Conservation (phyloP, 2,113 vertebrate genomes). For the Terrapene triunguis region DNA sequence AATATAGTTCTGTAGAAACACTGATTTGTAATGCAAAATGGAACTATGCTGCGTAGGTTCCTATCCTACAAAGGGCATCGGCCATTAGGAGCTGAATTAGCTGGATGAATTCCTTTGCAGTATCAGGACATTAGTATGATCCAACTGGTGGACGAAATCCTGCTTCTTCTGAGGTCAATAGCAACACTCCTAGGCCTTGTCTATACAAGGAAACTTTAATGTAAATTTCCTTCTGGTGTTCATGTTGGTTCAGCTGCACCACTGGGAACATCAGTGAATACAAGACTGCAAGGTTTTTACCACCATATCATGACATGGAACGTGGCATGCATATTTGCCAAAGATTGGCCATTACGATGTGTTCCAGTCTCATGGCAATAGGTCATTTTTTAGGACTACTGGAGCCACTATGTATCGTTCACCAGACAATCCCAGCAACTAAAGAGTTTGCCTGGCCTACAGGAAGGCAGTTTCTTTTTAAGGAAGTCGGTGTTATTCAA, state of each 20-base stretch:
- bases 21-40: too few relatives aligned
- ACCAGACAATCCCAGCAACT: not conserved
- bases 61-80: constrained; percentile 38
- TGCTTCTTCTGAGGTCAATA: not conserved
- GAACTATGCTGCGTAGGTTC: constrained; percentile 4
- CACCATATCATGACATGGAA: accelerated
- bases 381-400: not conserved
- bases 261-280: not conserved
- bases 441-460: not conserved
- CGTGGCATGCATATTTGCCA: not conserved
- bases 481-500: not conserved
- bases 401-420: not conserved
- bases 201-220: not conserved
- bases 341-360: not conserved
- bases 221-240: not conserved
- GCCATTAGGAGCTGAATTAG: constrained; percentile 63
- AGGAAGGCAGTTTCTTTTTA: not conserved
- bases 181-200: not conserved
- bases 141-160: constrained; percentile 47
- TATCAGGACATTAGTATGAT: constrained; percentile 34
- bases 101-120: not conserved
- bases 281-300: not conserved
- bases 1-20: too few relatives aligned
- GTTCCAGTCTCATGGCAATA: not conserved
- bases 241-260: not conserved